Conservation (phyloP, 2,888 invertebrate species). For the Meiosimyza decipiens region DNA sequence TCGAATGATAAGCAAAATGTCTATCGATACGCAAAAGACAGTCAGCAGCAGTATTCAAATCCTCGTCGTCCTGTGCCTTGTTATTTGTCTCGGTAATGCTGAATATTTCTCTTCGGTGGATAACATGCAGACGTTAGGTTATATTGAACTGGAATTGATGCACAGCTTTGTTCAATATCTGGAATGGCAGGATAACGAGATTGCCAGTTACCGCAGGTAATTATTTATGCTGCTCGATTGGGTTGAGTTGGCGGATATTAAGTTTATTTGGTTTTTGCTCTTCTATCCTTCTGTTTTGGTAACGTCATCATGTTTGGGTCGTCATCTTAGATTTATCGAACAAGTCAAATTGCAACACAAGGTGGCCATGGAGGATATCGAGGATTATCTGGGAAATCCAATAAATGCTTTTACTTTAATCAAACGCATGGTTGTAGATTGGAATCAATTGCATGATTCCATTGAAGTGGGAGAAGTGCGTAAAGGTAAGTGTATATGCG, state of each 20-base stretch:
- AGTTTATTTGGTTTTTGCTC: neutral
- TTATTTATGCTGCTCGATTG: slow-evolving; percentile 25
- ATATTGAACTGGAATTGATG: slow-evolving; percentile 47
- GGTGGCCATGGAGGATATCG: slow-evolving; percentile 77
- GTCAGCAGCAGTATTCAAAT: too few species aligned
- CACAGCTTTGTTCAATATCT: slow-evolving; percentile 46
- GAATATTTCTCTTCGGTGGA: slow-evolving; percentile 58
- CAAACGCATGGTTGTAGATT: slow-evolving; percentile 89
- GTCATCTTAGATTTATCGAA: slow-evolving; percentile 65
- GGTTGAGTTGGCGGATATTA: neutral
- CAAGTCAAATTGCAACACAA: slow-evolving; percentile 78
- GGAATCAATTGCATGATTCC: slow-evolving; percentile 75
- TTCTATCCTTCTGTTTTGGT: neutral
- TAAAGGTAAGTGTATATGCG: slow-evolving; percentile 66
- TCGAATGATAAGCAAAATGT: too few species aligned
- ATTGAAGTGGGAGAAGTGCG: slow-evolving; percentile 72
- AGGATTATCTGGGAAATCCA: slow-evolving; percentile 85
- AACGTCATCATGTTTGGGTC: neutral
- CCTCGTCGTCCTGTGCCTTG: too few species aligned
- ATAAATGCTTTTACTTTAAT: slow-evolving; percentile 92
- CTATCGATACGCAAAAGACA: too few species aligned
- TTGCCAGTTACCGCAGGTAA: slow-evolving; percentile 47
- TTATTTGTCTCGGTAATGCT: slow-evolving; percentile 24
- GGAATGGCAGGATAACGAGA: slow-evolving; percentile 42
- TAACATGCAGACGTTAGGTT: slow-evolving; percentile 45